Percentiles rank a stretch among this genome's conserved stretches.
Conservation (phyloP, 1,140 invertebrate species). For the Parasteatoda tepidariorum region DNA sequence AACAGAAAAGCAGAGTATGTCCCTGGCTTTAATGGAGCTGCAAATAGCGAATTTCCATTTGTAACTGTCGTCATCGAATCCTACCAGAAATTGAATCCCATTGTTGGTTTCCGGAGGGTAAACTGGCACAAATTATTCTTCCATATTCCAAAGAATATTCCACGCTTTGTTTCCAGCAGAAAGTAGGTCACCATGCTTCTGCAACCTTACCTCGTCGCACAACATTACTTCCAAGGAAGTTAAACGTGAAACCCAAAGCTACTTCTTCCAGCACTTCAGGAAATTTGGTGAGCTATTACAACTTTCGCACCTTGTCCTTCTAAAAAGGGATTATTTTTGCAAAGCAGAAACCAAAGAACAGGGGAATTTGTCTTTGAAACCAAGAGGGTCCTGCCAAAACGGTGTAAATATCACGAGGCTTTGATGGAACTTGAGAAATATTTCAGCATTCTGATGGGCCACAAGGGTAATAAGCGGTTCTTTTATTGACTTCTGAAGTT, state of each 20-base stretch:
- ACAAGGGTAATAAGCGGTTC: background rate
- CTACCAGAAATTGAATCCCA: conserved; percentile 14
- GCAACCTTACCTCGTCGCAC: background rate
- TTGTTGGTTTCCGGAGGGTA: conserved; percentile 40
- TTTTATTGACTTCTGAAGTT: background rate
- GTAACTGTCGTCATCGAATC: conserved; percentile 51
- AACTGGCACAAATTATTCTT: background rate
- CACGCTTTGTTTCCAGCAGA: conserved; percentile 17
- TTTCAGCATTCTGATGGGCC: background rate
- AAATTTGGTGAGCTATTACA: conserved; percentile 22
- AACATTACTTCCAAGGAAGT: conserved; percentile 41
- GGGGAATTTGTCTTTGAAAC: conserved; percentile 13
- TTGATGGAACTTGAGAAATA: background rate
- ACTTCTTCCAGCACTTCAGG: conserved; percentile 1
- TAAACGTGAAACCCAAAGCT: background rate
- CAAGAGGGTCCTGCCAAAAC: background rate
- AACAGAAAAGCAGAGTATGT: background rate
- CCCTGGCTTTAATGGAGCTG: conserved; percentile 5
- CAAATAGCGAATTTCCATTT: conserved; percentile 34
- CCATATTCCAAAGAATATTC: conserved; percentile 19
- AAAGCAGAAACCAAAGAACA: conserved; percentile 17
- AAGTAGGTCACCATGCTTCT: conserved; percentile 35
- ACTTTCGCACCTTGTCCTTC: conserved; percentile 30
- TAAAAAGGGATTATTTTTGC: conserved; percentile 33
- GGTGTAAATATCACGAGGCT: conserved; percentile 6